These are phyloP conservation scores for Ormyrus nitidulus DNA, from an alignment of 2,888 invertebrate species.

Conservation along the genomic window DNA sequence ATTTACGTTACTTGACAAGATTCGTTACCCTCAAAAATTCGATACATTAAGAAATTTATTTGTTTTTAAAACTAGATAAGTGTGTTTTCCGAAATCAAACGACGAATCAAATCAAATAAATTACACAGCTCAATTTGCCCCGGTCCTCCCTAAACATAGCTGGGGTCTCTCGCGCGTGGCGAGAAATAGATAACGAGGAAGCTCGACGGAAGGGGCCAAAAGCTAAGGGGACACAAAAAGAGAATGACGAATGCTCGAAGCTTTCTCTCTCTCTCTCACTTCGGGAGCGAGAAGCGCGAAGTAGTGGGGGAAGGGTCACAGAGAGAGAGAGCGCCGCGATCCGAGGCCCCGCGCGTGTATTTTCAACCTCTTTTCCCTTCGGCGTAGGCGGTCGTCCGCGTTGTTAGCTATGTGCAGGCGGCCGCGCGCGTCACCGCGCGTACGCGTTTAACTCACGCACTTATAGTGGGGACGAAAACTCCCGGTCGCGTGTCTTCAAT, in stretches of 20 bases:
- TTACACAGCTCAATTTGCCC: too few relatives aligned
- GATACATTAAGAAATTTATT: too few relatives aligned
- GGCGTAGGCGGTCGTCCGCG: constrained; percentile 25
- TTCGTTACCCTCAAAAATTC: too few relatives aligned
- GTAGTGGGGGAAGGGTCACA: constrained; percentile 49
- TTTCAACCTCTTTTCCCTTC: constrained; percentile 50
- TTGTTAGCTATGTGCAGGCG: not conserved
- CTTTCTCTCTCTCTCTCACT: too few relatives aligned
- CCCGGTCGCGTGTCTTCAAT: constrained; percentile 71
- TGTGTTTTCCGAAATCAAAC: too few relatives aligned
- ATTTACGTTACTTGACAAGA: too few relatives aligned
- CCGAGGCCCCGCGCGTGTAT: constrained; percentile 23
- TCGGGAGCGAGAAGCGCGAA: constrained; percentile 10
- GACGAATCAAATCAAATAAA: too few relatives aligned
- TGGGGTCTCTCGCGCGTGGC: not conserved
- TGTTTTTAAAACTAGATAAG: too few relatives aligned
- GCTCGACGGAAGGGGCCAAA: not conserved
- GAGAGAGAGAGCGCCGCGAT: constrained; percentile 4
- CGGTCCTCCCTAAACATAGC: too few relatives aligned
- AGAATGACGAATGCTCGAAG: constrained; percentile 21
- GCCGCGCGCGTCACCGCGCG: constrained; percentile 15
- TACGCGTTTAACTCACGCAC: constrained; percentile 43
- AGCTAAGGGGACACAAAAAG: constrained; percentile 15
- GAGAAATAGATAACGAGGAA: constrained; percentile 32
- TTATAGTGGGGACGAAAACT: constrained; percentile 54